Conservation (phyloP, 2,888 invertebrate genomes). For the Xanthia icteritia region DNA sequence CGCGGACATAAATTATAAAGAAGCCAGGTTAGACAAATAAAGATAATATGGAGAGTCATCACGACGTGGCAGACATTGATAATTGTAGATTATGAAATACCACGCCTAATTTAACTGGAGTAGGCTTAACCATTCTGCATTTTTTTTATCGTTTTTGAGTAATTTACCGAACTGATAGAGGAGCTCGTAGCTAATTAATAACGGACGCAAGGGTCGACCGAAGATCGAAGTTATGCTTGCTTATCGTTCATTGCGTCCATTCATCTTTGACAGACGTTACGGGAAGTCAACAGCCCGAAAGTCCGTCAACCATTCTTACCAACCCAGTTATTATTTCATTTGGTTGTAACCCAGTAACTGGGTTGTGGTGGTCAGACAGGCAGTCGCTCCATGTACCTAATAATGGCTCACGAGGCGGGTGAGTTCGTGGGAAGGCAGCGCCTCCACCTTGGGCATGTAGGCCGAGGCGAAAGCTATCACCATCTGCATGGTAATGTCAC, state of each 20-base stretch:
- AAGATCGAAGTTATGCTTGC: no score
- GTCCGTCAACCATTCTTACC: neutral
- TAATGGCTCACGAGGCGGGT: no score
- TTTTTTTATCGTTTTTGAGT: no score
- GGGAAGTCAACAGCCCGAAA: neutral
- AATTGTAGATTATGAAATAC: slow-evolving; percentile 7
- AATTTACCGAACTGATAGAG: no score
- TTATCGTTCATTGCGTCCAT: no score
- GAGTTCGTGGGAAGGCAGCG: no score
- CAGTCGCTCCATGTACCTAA: neutral
- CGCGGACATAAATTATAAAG: neutral
- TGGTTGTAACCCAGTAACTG: neutral
- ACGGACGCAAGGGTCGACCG: no score
- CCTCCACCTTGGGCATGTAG: no score
- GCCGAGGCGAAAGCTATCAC: no score
- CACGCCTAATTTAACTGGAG: neutral
- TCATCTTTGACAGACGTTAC: neutral
- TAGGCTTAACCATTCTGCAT: no score
- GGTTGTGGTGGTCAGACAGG: neutral
- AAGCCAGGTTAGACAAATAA: slow-evolving; percentile 23
- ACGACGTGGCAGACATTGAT: slow-evolving; percentile 16
- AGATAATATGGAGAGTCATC: slow-evolving; percentile 8
- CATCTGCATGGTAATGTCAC: no score
- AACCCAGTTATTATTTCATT: neutral
- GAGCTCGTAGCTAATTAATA: no score